These are phyloP conservation scores for Corbicula japonica DNA, from an alignment of 2,888 invertebrate species.

Conservation along the genomic window DNA sequence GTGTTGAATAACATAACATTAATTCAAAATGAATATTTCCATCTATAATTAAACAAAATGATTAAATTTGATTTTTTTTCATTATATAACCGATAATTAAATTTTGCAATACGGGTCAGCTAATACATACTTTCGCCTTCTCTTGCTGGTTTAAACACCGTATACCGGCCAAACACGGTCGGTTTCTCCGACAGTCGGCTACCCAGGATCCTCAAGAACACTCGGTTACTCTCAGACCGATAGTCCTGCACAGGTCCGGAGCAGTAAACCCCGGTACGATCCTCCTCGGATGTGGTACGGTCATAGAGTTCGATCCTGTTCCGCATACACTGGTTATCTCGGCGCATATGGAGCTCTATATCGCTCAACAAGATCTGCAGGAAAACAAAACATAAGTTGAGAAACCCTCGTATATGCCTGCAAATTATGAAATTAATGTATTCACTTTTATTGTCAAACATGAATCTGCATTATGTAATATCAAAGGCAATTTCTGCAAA, in stretches of 20 bases:
- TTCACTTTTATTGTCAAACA: no score
- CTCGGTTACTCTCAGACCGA: constrained; percentile 75
- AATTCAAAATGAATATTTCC: no score
- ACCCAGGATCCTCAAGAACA: constrained; percentile 79
- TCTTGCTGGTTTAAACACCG: constrained; percentile 63
- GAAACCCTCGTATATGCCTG: no score
- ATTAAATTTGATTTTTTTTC: no score
- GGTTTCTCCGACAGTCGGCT: constrained; percentile 72
- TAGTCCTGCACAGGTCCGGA: constrained; percentile 67
- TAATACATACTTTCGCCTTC: constrained; percentile 3
- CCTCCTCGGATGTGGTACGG: constrained; percentile 74
- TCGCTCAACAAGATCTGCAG: constrained; percentile 66
- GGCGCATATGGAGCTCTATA: constrained; percentile 55
- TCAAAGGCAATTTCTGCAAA: no score
- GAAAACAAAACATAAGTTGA: not conserved
- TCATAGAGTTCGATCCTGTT: constrained; percentile 83
- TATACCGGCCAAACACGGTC: constrained; percentile 71
- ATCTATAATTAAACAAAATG: no score
- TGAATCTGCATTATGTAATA: no score
- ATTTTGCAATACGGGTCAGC: no score
- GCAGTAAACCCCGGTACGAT: constrained; percentile 72
- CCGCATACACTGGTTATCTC: constrained; percentile 72
- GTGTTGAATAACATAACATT: no score
- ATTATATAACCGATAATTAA: no score
- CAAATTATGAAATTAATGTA: no score